Evolutionary conservation across 2,113 vertebrate species (phyloP), one percentile per base, ranked within the genome.

Genomic region (Centropus bengalensis): DNA sequence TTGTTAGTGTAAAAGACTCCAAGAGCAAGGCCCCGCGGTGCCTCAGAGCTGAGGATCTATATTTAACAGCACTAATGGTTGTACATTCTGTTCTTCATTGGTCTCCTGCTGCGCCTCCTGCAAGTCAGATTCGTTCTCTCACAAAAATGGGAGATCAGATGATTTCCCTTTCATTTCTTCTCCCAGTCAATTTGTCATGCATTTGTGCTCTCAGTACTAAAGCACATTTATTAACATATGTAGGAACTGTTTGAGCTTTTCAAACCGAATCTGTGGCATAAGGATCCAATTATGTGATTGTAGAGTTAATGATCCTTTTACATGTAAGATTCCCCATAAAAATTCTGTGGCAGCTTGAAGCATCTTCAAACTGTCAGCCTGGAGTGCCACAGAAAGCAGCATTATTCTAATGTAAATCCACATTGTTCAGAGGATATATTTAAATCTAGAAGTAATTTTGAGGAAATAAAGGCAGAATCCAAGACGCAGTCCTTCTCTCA

Each of bases 41-140:
- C 54, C 63, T 94, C 49, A 24, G 79, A 86, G 70, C 33, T 63
- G 44, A 22, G 21, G 19, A 66, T 80, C 75, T 94, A 86, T 81
- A 86, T 83, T 91, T 96, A 95, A 55, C 76, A 90, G 85, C 49
- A 82, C 60, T 2, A 2, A 74, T 45, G 54, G 89, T 52, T 88
- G 82, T 56, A 66, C 68, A 83, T 94, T 93, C 89, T 90, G 91
- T 95, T 96, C 88, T 82, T 90, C 88, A 26, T 17, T 68, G 60
- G 67, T 75, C 95, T 97, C 91, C 93, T 96, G 95, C 89, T 85
- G 67, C 64, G 87, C 30, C 47, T 26, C 26, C 52, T 66, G 33
- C 16, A 2, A 44, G 54, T 68, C 68, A 82, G 89, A 87, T 60
- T 88, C 71, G 60, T 88, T 85, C 60, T 55, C 82, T 82, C 56